phyloP scores from a whole-genome alignment of 2,888 invertebrate genomes.

The Mylabris sibirica region DNA sequence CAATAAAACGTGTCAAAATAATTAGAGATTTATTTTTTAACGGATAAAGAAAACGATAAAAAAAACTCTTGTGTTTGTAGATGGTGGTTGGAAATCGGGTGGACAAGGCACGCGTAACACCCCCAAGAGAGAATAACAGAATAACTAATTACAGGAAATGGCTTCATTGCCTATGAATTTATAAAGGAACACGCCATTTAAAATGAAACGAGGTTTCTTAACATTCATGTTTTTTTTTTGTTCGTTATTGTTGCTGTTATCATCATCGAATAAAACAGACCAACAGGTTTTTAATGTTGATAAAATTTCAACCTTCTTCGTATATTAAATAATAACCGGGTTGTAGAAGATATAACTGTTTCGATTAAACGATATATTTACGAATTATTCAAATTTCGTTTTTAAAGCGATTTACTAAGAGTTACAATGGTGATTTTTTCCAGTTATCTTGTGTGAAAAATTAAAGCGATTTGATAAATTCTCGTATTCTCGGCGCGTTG shows the following conservation, averaged over 20 bases:
- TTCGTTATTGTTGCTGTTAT: neutral
- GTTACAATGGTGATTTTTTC: neutral
- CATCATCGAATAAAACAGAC: neutral
- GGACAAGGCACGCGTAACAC: neutral
- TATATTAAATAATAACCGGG: neutral
- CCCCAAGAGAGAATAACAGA: slow-evolving; percentile 19
- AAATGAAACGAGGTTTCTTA: slow-evolving; percentile 9
- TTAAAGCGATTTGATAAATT: neutral
- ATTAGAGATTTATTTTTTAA: neutral
- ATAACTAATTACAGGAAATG: slow-evolving; percentile 45
- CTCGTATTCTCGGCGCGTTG: neutral
- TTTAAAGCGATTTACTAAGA: neutral
- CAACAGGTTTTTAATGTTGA: neutral
- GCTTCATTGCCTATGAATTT: slow-evolving; percentile 46
- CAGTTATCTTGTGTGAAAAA: neutral
- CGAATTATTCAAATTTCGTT: neutral
- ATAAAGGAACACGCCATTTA: slow-evolving; percentile 45
- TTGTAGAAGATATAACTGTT: neutral
- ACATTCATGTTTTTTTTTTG: neutral
- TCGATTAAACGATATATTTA: neutral
- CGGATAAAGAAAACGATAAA: too few relatives aligned
- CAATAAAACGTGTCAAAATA: neutral
- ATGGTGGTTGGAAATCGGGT: neutral
- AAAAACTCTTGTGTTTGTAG: neutral
- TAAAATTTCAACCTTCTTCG: neutral